Conservation (phyloP, 2,113 vertebrate species). For the Dasypus novemcinctus region DNA sequence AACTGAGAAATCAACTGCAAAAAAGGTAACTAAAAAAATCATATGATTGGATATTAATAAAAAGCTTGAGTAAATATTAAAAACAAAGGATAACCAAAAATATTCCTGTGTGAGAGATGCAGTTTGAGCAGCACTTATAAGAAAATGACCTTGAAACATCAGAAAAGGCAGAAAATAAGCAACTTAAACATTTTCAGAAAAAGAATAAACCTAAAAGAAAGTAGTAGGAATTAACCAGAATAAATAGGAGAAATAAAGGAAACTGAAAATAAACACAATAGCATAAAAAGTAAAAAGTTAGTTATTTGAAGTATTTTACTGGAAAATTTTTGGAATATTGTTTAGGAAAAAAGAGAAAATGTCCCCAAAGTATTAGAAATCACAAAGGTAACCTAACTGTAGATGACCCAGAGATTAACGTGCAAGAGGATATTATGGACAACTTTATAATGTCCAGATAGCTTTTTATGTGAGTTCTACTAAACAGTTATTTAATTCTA, state of each 20-base stretch:
- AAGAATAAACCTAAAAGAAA: neutral
- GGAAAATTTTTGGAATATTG: neutral
- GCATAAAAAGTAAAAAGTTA: neutral
- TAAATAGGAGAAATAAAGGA: neutral
- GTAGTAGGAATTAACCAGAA: neutral
- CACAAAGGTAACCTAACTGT: neutral
- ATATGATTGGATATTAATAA: neutral
- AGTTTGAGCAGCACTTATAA: neutral
- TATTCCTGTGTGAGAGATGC: neutral
- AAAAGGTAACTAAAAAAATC: conserved; percentile 31
- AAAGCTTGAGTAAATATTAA: conserved; percentile 12
- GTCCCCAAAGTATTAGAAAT: neutral
- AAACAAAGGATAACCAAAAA: conserved; percentile 17
- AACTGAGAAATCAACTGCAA: conserved; percentile 25
- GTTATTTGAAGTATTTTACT: conserved; percentile 18
- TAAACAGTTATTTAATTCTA: too few relatives aligned
- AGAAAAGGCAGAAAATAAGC: neutral
- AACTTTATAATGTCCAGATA: neutral
- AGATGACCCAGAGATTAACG: neutral
- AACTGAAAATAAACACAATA: neutral
- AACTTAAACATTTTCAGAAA: neutral
- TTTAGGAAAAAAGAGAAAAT: neutral
- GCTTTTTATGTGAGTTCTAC: conserved; percentile 1
- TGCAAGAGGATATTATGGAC: neutral
- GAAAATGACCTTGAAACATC: neutral